Percentiles rank a stretch among this genome's conserved stretches.
phyloP scores from a whole-genome alignment of 2,888 invertebrate species.

The Polydrusus pterygomalis region DNA sequence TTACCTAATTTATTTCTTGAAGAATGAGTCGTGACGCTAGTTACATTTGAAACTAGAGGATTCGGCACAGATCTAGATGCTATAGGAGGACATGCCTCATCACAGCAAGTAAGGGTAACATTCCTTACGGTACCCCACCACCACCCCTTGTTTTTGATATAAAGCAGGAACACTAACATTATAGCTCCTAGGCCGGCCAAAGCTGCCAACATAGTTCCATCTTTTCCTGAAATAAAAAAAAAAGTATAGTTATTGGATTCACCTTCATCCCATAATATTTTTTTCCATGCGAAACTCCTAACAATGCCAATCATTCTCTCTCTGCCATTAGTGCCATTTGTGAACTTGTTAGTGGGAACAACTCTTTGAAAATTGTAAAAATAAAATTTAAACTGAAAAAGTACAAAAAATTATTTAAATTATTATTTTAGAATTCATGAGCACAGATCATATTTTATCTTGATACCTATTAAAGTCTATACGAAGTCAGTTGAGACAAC shows the following conservation, averaged over 20 bases:
- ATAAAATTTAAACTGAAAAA: too few species aligned
- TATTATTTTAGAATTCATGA: too few species aligned
- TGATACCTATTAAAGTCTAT: too few species aligned
- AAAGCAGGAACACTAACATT: slow-evolving; percentile 88
- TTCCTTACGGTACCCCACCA: slow-evolving; percentile 81
- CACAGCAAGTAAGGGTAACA: slow-evolving; percentile 76
- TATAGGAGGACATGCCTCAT: slow-evolving; percentile 73
- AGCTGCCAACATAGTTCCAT: slow-evolving; percentile 89
- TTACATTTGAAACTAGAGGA: slow-evolving; percentile 68
- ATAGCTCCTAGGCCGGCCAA: slow-evolving; percentile 89
- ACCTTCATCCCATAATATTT: too few species aligned
- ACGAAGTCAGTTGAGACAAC: too few species aligned
- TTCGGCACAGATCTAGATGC: slow-evolving; percentile 70
- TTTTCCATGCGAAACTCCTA: too few species aligned
- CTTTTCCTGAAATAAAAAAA: slow-evolving; percentile 74
- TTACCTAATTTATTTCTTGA: slow-evolving; percentile 70
- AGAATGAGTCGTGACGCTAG: slow-evolving; percentile 64
- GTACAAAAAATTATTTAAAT: too few species aligned
- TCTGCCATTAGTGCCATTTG: too few species aligned
- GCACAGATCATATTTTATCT: too few species aligned
- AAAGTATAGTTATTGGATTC: background rate
- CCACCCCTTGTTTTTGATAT: slow-evolving; percentile 87
- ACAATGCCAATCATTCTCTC: too few species aligned
- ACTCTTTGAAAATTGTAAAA: too few species aligned
- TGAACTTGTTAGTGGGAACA: too few species aligned